Base-by-base conservation (phyloP, 2,888 invertebrate genomes). In the Corbicula japonica region DNA sequence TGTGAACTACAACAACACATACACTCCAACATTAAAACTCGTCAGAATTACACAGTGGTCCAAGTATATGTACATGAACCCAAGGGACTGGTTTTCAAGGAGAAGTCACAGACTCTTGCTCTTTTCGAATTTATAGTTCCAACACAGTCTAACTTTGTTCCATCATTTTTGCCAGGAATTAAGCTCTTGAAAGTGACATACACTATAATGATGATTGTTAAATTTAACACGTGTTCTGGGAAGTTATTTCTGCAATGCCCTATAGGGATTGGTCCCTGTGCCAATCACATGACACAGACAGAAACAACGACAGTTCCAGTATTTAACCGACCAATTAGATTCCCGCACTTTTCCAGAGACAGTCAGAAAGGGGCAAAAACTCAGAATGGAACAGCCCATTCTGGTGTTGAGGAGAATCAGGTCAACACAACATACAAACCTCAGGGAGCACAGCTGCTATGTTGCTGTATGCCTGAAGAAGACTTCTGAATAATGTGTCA, bases 251-350 rank as follows among this genome's bases (percentile, higher is more conserved):
- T 92, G 26, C 86, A 88, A 38, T 78, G 90, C 15, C 92, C 92
- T 1, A 75, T 92, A 6, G 78, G 79, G 21, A 86, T 92, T 0
- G 90, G 91, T 4, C 90, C 90, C 0, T 83, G 84, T 30, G 76
- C 85, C 0, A 85, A 88, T n/a, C 87, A 88, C 0, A 79, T 85
- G 23, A 35, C 26, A 12, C 54, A 77, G 32, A 81, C 82, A 56
- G 63, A 83, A 0, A 85, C 83, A 6, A 88, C 85, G 56, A 75
- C 83, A 12, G 86, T 90, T 30, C 91, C 91, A 0, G 60, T 90
- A 12, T 91, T 91, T 76, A 89, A 88, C 69, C 58, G 88, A 54
- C 89, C 91, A 12, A 82, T 85, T 18, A 77, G 90, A n/a, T 90
- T 90, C 70, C 91, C 92, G 0, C 78, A 87, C 58, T 91, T 92